These are phyloP conservation scores for Ursus arctos DNA, from an alignment of 2,113 vertebrate species.

Conservation along the genomic window DNA sequence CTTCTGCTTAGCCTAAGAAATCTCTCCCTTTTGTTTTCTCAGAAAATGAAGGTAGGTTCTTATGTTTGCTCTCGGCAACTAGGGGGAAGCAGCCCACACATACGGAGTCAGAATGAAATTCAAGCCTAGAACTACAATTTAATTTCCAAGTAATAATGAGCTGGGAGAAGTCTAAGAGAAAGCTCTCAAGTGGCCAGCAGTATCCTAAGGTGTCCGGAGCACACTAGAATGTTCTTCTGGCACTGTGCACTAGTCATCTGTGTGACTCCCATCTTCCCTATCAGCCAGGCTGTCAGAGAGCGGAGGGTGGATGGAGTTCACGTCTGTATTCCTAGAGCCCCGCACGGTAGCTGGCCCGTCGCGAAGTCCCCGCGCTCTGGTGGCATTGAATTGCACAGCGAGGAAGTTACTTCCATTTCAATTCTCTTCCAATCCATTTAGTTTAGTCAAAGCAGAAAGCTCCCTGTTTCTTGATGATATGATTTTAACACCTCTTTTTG, in stretches of 20 bases:
- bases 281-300: background rate
- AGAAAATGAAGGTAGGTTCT: conserved; percentile 22
- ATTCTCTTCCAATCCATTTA: background rate
- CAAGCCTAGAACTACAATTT: conserved; percentile 23
- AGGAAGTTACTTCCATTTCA: conserved; percentile 1
- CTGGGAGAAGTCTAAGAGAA: background rate
- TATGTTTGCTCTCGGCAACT: background rate
- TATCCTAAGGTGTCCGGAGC: background rate
- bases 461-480: background rate
- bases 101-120: background rate
- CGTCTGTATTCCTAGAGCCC: background rate
- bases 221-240: background rate
- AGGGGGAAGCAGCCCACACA: background rate
- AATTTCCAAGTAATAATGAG: background rate
- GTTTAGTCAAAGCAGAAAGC: conserved; percentile 16
- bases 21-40: background rate
- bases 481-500: background rate
- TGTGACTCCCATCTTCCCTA: background rate
- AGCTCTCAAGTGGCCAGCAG: background rate
- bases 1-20: conserved; percentile 23
- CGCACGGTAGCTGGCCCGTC: background rate
- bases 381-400: background rate
- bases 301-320: background rate
- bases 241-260: fast-evolving
- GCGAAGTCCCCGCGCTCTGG: background rate